Percentiles rank a stretch among this genome's conserved stretches.
phyloP scores from a whole-genome alignment of 2,888 invertebrate genomes.

The Camptogramma bilineatum region DNA sequence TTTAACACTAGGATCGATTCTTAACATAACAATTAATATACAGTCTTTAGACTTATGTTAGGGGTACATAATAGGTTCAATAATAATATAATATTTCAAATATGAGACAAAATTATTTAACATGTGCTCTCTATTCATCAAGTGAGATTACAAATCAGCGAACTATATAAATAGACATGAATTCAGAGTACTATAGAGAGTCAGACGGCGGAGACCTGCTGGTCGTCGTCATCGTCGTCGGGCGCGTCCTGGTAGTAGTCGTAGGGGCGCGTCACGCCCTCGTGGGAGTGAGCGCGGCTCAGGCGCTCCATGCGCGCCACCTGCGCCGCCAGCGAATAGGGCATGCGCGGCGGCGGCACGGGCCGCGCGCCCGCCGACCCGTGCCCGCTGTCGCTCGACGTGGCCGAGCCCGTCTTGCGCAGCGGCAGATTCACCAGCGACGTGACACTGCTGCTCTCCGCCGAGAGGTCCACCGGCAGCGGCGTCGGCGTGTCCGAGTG shows the following conservation, averaged over 20 bases:
- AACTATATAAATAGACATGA: slow-evolving; percentile 79
- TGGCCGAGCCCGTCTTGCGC: slow-evolving; percentile 95
- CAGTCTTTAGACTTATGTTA: slow-evolving; percentile 85
- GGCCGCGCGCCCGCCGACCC: slow-evolving; percentile 90
- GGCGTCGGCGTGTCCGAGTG: slow-evolving; percentile 95
- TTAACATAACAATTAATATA: slow-evolving; percentile 75
- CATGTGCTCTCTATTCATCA: slow-evolving; percentile 80
- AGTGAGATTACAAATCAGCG: slow-evolving; percentile 82
- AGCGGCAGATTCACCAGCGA: slow-evolving; percentile 95
- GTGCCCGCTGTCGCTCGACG: slow-evolving; percentile 96
- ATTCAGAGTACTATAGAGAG: slow-evolving; percentile 69
- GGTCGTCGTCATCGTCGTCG: slow-evolving; percentile 83
- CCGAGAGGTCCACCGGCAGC: slow-evolving; percentile 94
- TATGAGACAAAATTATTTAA: slow-evolving; percentile 74
- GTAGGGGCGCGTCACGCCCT: slow-evolving; percentile 92
- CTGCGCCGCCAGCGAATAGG: slow-evolving; percentile 94
- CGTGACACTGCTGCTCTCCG: slow-evolving; percentile 98
- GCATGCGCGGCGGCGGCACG: slow-evolving; percentile 88
- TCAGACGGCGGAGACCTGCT: slow-evolving; percentile 83
- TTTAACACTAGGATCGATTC: slow-evolving; percentile 80
- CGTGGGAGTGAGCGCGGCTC: slow-evolving; percentile 94
- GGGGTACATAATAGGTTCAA: slow-evolving; percentile 77
- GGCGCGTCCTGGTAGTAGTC: slow-evolving; percentile 87
- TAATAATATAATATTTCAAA: slow-evolving; percentile 56
- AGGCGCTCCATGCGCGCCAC: slow-evolving; percentile 93